Percentiles rank a stretch among this genome's conserved stretches.
Evolutionary conservation across 2,797 vertebrate genomes (phyloP).

Genomic region (Chelidonichthys spinosus): DNA sequence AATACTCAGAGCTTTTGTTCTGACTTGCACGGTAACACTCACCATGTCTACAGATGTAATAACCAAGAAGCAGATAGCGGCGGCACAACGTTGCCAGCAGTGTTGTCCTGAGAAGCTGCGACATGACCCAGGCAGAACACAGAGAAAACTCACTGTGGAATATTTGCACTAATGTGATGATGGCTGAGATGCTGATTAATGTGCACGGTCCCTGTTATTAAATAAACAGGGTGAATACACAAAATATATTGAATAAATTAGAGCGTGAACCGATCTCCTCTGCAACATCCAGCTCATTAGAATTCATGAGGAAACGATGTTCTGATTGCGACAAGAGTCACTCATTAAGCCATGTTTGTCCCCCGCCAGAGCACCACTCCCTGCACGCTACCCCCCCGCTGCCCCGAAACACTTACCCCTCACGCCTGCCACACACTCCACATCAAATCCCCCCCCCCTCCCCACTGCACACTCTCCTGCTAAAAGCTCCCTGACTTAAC

Average conservation of each 20-base stretch:
- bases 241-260: slow-evolving; percentile 85
- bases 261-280: slow-evolving; percentile 72
- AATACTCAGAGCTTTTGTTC: slow-evolving; percentile 79
- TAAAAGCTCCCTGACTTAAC: slow-evolving; percentile 75
- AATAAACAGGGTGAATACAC: slow-evolving; percentile 83
- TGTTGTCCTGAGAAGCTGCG: slow-evolving; percentile 65
- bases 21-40: slow-evolving; percentile 68
- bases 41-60: slow-evolving; percentile 71
- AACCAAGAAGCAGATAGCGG: slow-evolving; percentile 72
- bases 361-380: slow-evolving; percentile 71
- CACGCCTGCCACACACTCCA: slow-evolving; percentile 68
- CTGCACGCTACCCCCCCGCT: slow-evolving; percentile 38
- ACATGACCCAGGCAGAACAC: slow-evolving; percentile 60
- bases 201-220: slow-evolving; percentile 78
- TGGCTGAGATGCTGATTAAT: slow-evolving; percentile 82
- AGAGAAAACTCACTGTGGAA: slow-evolving; percentile 55
- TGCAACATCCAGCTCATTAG: slow-evolving; percentile 81
- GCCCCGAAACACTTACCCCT: slow-evolving; percentile 77
- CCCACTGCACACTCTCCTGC: slow-evolving; percentile 66
- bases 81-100: slow-evolving; percentile 58
- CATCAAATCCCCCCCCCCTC: slow-evolving; percentile 64
- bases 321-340: slow-evolving; percentile 84
- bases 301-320: slow-evolving; percentile 81
- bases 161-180: slow-evolving; percentile 73
- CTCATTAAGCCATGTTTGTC: slow-evolving; percentile 82